Conservation (phyloP, 2,797 vertebrate genomes). For the Glyptemys insculpta region DNA sequence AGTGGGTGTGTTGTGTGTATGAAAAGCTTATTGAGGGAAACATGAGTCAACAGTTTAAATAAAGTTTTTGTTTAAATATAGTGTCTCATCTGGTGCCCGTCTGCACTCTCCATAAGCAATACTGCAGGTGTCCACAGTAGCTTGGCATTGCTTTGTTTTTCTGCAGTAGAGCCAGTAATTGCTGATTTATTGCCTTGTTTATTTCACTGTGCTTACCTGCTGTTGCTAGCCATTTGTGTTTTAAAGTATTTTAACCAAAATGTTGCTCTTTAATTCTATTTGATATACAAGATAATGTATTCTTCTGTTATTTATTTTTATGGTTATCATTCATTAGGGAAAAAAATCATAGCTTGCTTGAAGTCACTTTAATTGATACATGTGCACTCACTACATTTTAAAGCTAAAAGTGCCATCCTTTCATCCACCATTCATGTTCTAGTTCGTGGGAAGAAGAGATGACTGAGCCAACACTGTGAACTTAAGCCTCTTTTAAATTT, state of each 20-base stretch:
- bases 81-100: neutral
- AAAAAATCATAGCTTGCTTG: neutral
- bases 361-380: neutral
- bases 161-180: neutral
- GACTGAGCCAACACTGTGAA: neutral
- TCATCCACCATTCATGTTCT: fast-evolving
- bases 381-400: neutral
- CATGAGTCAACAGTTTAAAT: neutral
- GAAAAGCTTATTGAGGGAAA: neutral
- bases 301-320: neutral
- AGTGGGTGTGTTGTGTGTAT: neutral
- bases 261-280: neutral
- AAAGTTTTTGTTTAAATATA: neutral
- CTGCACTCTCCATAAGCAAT: neutral
- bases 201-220: neutral
- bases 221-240: neutral
- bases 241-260: constrained; percentile 10
- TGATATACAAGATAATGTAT: neutral
- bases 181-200: constrained; percentile 10
- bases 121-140: neutral
- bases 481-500: neutral
- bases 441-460: neutral
- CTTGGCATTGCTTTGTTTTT: neutral
- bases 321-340: neutral
- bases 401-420: neutral